Percentiles rank a stretch among this genome's conserved stretches.
These are phyloP conservation scores for Hydractinia echinata DNA, from an alignment of 30 jellyfish, hydroid and myxozoan species.

Conservation along the genomic window DNA sequence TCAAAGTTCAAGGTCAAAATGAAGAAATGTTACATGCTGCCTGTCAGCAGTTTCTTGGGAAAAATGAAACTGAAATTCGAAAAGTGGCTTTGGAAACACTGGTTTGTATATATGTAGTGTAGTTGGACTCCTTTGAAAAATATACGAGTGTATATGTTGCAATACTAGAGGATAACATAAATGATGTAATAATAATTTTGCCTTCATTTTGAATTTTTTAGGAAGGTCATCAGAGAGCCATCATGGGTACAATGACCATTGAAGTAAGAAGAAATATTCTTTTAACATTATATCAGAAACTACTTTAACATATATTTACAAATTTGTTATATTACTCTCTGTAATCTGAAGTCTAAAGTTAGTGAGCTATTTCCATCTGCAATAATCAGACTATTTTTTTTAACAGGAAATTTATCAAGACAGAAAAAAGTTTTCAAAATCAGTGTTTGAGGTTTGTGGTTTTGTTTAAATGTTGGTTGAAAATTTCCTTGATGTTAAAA, in stretches of 20 bases:
- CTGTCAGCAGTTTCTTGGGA: slow-evolving; percentile 90
- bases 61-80: slow-evolving; percentile 51
- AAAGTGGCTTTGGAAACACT: slow-evolving; percentile 82
- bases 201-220: neutral
- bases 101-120: slow-evolving; percentile 32
- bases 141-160: neutral
- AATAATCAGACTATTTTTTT: too few species aligned
- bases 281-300: neutral
- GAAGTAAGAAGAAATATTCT: slow-evolving; percentile 39
- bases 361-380: too few species aligned
- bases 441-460: slow-evolving; percentile 79
- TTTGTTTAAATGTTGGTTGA: neutral
- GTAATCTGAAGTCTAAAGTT: too few species aligned
- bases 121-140: neutral
- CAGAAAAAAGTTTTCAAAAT: slow-evolving; percentile 84
- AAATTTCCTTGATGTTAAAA: too few species aligned
- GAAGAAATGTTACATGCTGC: slow-evolving; percentile 84
- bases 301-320: neutral
- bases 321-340: neutral
- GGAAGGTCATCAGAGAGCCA: slow-evolving; percentile 98
- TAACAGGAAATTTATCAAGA: slow-evolving; percentile 82
- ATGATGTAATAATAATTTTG: neutral
- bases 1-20: slow-evolving; percentile 73
- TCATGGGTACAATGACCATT: slow-evolving; percentile 95
- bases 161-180: neutral